Evolutionary conservation across 2,113 vertebrate species (phyloP).

Genomic region (Tor tambroides): DNA sequence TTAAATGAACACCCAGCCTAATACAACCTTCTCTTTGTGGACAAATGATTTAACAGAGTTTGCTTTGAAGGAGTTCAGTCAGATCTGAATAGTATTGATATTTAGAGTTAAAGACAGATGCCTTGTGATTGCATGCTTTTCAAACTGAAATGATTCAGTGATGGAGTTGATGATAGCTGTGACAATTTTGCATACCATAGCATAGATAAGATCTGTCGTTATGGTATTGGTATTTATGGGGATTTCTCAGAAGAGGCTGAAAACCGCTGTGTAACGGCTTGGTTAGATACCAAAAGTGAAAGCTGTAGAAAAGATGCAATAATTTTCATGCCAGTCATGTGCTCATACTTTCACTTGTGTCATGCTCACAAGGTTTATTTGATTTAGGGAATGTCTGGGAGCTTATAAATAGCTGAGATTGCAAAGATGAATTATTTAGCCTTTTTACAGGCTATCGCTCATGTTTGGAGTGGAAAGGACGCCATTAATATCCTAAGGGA

Average conservation of each 20-base stretch:
- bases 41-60: slow-evolving; percentile 60
- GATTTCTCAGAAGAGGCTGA: background rate
- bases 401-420: background rate
- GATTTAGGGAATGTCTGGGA: background rate
- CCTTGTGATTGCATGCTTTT: background rate
- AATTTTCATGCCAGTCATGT: slow-evolving; percentile 16
- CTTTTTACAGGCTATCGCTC: background rate
- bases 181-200: background rate
- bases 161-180: background rate
- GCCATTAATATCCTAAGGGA: background rate
- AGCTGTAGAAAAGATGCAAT: slow-evolving; percentile 36
- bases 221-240: background rate
- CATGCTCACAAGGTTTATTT: background rate
- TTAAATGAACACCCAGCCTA: slow-evolving; percentile 49
- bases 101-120: background rate
- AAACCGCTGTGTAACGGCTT: background rate
- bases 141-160: background rate
- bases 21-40: slow-evolving; percentile 61
- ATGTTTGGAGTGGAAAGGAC: slow-evolving; percentile 12
- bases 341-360: slow-evolving; percentile 12
- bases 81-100: background rate
- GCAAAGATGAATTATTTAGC: background rate
- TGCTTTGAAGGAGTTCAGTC: slow-evolving; percentile 4
- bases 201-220: background rate
- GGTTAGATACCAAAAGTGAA: slow-evolving; percentile 13